Evolutionary conservation across 2,797 vertebrate genomes (phyloP).

Genomic region (Callimico goeldii): DNA sequence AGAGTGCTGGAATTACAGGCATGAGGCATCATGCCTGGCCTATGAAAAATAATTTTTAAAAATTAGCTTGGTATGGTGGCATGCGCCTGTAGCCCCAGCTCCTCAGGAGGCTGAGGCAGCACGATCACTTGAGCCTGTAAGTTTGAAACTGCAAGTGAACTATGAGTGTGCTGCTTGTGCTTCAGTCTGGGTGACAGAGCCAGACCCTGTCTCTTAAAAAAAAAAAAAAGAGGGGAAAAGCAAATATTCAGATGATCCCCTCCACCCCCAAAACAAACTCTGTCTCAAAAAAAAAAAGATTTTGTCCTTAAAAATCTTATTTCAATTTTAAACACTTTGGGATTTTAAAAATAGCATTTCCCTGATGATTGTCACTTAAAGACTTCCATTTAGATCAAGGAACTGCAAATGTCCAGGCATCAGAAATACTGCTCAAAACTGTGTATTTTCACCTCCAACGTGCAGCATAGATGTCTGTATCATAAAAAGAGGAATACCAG

Average conservation of each 20-base stretch:
- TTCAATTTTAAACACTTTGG: background rate
- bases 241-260: background rate
- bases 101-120: background rate
- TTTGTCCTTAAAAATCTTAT: background rate
- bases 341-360: background rate
- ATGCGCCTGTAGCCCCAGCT: background rate
- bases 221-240: background rate
- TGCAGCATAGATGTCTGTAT: background rate
- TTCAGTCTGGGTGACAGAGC: background rate
- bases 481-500: too few species aligned
- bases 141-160: background rate
- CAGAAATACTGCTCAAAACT: background rate
- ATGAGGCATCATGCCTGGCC: background rate
- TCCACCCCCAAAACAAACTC: background rate
- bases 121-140: background rate
- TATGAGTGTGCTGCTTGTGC: background rate
- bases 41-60: background rate
- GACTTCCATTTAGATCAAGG: background rate
- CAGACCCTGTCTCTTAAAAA: background rate
- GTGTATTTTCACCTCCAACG: accelerated
- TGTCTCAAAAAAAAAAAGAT: too few species aligned
- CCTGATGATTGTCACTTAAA: background rate
- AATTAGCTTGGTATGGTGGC: background rate
- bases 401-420: background rate
- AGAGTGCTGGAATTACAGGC: background rate